phyloP scores from a whole-genome alignment of 2,797 vertebrate genomes.

The Brotula barbata region DNA sequence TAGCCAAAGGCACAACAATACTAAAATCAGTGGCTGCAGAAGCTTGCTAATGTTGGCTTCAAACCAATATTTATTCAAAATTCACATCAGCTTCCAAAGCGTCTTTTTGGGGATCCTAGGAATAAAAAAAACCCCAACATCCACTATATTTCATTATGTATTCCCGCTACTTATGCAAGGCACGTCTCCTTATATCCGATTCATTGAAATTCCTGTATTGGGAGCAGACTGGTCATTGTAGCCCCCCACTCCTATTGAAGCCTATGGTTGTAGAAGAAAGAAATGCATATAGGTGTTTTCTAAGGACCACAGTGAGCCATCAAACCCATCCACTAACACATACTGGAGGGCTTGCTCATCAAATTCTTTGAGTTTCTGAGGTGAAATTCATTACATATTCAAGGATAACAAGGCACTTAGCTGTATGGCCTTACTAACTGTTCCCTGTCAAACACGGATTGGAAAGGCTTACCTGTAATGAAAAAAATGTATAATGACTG shows the following conservation, averaged over 20 bases:
- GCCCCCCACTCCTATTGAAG: constrained; percentile 15
- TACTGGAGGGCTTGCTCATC: constrained; percentile 55
- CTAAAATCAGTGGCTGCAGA: constrained; percentile 48
- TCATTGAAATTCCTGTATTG: constrained; percentile 32
- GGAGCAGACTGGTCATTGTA: constrained; percentile 30
- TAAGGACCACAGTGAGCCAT: constrained; percentile 43
- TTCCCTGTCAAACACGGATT: constrained; percentile 46
- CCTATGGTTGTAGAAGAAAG: constrained; percentile 37
- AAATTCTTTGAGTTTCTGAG: constrained; percentile 48
- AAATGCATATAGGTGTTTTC: constrained; percentile 58
- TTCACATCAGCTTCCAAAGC: constrained; percentile 30
- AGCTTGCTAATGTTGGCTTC: constrained; percentile 55
- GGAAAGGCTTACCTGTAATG: constrained; percentile 24
- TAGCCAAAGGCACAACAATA: constrained; percentile 38
- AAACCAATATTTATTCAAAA: constrained; percentile 57
- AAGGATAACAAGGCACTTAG: constrained; percentile 60
- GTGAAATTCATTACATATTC: constrained; percentile 60
- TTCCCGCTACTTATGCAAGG: constrained; percentile 22
- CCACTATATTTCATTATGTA: constrained; percentile 41
- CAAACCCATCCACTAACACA: constrained; percentile 39
- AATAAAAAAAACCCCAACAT: constrained; percentile 22
- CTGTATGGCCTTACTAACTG: constrained; percentile 29
- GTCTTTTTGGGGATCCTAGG: constrained; percentile 22
- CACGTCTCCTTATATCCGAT: constrained; percentile 13
- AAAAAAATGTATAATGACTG: constrained; percentile 32